These are phyloP conservation scores for Silurus glanis DNA, from an alignment of 2,113 vertebrate genomes.

Conservation along the genomic window DNA sequence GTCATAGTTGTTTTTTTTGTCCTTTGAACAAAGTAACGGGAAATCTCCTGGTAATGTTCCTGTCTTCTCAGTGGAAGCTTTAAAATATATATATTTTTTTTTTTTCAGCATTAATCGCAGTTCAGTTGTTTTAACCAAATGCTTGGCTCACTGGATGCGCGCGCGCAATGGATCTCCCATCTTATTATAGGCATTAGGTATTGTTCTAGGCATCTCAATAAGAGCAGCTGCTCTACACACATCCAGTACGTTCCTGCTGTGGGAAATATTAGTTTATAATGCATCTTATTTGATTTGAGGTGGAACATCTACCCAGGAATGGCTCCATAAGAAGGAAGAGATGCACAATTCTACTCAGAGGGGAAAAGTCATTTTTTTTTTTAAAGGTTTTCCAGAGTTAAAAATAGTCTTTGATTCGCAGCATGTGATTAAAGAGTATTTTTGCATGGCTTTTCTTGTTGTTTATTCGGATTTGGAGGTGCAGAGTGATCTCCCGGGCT, in stretches of 20 bases:
- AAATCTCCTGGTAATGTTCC: not conserved
- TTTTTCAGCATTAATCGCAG: not conserved
- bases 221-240: not conserved
- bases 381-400: no score
- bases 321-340: not conserved
- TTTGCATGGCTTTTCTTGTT: not conserved
- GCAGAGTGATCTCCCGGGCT: constrained; percentile 56
- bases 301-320: not conserved
- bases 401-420: not conserved
- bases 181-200: no score
- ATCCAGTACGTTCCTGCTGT: not conserved
- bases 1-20: not conserved
- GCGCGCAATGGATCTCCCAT: constrained; percentile 33
- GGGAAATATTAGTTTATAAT: not conserved
- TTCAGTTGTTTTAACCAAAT: not conserved
- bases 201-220: not conserved
- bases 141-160: not conserved
- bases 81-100: not conserved
- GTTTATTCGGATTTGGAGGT: not conserved
- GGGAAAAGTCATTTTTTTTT: not conserved
- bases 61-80: not conserved
- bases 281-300: not conserved
- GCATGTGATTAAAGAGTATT: not conserved
- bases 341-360: no score
- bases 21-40: constrained; percentile 58